These are phyloP conservation scores for Pyrrhosoma nymphula DNA, from an alignment of 2,888 invertebrate genomes.

Conservation along the genomic window DNA sequence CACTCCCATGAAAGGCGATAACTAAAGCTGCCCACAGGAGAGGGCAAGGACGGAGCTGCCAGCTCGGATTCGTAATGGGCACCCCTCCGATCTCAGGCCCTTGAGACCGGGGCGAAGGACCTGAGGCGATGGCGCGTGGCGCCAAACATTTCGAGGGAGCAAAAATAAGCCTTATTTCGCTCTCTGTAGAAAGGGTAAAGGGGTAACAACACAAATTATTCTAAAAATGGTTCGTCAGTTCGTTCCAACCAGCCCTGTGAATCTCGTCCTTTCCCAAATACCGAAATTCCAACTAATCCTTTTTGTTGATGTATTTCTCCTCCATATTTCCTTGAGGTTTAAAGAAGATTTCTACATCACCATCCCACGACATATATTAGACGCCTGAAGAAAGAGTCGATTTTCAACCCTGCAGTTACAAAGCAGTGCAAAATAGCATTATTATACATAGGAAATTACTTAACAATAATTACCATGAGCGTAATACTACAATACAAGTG, in stretches of 20 bases:
- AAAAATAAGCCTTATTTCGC: not conserved
- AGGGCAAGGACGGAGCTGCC: constrained; percentile 11
- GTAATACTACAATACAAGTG: no score
- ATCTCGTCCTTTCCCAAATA: no score
- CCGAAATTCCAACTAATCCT: no score
- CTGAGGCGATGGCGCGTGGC: not conserved
- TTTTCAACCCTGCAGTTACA: no score
- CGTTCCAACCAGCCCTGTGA: not conserved
- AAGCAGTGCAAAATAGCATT: no score
- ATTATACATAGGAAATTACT: no score
- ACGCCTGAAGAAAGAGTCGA: no score
- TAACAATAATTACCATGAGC: no score
- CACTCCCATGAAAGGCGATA: not conserved
- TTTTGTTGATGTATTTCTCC: no score
- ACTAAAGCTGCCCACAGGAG: not conserved
- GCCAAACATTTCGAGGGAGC: not conserved
- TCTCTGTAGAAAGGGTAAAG: not conserved
- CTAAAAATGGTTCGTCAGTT: not conserved
- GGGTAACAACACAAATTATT: not conserved
- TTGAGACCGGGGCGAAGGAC: not conserved
- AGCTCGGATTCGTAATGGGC: not conserved
- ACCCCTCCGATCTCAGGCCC: not conserved
- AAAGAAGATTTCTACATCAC: no score
- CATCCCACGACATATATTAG: no score
- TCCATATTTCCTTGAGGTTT: no score